Evolutionary conservation across 2,113 vertebrate genomes (phyloP).

Genomic region (Caracal caracal): DNA sequence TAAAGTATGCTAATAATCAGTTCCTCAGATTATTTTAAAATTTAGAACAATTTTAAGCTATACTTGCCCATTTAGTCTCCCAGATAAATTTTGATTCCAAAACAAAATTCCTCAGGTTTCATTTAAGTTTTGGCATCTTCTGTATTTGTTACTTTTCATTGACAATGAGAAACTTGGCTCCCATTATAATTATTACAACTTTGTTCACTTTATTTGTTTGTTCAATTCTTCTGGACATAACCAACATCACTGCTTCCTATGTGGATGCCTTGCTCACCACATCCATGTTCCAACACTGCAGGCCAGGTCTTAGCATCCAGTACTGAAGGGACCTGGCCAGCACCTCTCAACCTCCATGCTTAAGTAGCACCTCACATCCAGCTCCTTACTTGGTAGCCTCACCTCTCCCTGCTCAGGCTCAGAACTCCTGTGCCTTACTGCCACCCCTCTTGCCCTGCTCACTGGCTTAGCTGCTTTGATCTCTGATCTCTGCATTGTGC

Average conservation of each 20-base stretch:
- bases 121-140: neutral
- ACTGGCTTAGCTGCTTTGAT: neutral
- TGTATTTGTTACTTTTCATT: neutral
- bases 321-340: neutral
- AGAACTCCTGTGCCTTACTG: neutral
- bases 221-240: neutral
- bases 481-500: neutral
- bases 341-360: neutral
- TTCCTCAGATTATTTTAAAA: constrained; percentile 4
- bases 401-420: neutral
- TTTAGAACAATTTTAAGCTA: neutral
- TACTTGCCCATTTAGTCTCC: neutral
- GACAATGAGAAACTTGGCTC: neutral
- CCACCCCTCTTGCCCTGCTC: neutral
- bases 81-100: neutral
- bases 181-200: neutral
- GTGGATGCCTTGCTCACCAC: neutral
- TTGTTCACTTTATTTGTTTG: constrained; percentile 3
- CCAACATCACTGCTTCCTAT: neutral
- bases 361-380: neutral
- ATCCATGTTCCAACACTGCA: neutral
- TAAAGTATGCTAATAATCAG: neutral
- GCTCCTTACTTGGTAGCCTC: neutral
- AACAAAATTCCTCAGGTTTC: neutral
- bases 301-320: neutral